Evolutionary conservation across 2,888 invertebrate genomes (phyloP).

Genomic region (Megamerina dolium): DNA sequence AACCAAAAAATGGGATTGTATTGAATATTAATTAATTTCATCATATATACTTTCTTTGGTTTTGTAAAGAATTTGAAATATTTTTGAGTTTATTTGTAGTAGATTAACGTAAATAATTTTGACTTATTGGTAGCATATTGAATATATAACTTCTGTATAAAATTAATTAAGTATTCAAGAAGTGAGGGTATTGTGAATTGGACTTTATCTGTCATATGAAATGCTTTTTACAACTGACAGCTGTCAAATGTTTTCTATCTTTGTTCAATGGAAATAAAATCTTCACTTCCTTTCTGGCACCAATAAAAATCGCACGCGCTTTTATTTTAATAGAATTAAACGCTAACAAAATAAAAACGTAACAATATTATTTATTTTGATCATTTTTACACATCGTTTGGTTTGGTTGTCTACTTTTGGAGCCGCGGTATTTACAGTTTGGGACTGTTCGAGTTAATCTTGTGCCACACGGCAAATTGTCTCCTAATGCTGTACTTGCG

Average conservation of each 20-base stretch:
- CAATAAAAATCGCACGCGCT: not conserved
- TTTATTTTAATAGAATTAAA: not conserved
- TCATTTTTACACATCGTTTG: no score
- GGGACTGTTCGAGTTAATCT: no score
- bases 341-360: no score
- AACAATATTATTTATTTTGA: no score
- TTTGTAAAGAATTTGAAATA: not conserved
- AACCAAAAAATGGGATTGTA: not conserved
- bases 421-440: no score
- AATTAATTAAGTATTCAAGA: slow-evolving; percentile 1
- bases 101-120: no score
- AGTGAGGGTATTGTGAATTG: not conserved
- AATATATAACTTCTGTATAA: no score
- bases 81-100: no score
- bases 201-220: not conserved
- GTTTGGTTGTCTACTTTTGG: no score
- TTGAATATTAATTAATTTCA: slow-evolving; percentile 1
- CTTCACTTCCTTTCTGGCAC: not conserved
- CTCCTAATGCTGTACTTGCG: no score
- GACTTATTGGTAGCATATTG: no score
- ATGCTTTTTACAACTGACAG: not conserved
- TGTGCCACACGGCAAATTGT: no score
- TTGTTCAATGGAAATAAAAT: slow-evolving; percentile 1
- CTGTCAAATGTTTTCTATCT: slow-evolving; percentile 1
- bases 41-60: not conserved